Evolutionary conservation across 2,797 vertebrate species (phyloP).

Genomic region (Euthynnus affinis): DNA sequence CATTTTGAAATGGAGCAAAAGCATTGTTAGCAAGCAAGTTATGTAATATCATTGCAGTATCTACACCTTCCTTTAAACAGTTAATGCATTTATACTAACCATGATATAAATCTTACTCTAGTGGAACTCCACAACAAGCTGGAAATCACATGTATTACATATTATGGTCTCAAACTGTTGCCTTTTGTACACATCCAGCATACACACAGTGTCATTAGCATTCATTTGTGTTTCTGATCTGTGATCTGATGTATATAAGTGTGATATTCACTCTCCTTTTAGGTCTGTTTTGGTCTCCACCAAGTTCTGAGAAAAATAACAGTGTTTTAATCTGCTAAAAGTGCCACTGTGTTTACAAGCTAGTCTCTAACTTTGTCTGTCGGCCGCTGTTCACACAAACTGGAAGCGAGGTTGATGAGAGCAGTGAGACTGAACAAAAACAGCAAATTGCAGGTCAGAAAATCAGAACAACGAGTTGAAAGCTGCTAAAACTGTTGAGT

Average conservation of each 20-base stretch:
- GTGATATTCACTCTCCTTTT: too few relatives aligned
- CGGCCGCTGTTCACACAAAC: neutral
- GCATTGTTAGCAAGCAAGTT: too few relatives aligned
- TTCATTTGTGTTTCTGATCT: too few relatives aligned
- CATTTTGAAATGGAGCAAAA: neutral
- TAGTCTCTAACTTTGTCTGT: neutral
- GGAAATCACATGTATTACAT: neutral
- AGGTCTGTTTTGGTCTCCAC: neutral
- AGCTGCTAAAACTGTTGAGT: neutral
- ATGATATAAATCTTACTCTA: too few relatives aligned
- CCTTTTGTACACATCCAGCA: neutral
- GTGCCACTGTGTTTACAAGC: neutral
- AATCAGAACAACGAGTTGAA: neutral
- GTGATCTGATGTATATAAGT: too few relatives aligned
- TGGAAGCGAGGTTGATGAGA: neutral
- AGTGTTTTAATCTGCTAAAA: neutral
- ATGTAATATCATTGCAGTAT: too few relatives aligned
- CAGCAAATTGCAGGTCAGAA: neutral
- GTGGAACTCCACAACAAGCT: neutral
- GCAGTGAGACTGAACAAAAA: neutral
- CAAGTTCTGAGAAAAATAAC: neutral
- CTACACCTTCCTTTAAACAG: too few relatives aligned
- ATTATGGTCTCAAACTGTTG: slow-evolving; percentile 3
- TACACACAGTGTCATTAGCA: too few relatives aligned
- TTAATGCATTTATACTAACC: too few relatives aligned